phyloP scores from a whole-genome alignment of 2,113 vertebrate species.

The Siphamia tubifer region DNA sequence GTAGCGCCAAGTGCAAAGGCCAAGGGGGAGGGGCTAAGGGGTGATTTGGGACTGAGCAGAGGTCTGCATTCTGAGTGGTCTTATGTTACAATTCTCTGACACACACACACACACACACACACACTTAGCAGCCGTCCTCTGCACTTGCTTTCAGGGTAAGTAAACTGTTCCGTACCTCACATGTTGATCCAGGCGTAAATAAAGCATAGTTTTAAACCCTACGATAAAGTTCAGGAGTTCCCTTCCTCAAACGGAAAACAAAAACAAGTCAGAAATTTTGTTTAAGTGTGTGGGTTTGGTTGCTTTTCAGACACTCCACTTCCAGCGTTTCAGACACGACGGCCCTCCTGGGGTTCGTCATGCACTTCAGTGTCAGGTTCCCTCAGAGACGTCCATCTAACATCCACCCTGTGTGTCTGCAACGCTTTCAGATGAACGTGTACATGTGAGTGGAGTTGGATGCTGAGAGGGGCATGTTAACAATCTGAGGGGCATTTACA shows the following conservation, averaged over 20 bases:
- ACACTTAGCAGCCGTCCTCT: not conserved
- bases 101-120: no score
- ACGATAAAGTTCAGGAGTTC: conserved; percentile 12
- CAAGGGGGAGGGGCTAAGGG: no score
- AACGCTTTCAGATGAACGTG: conserved; percentile 5
- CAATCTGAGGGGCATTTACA: conserved; percentile 37
- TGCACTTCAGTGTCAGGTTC: conserved; percentile 50
- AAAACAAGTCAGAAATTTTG: conserved; percentile 3
- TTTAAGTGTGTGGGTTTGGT: conserved; percentile 18
- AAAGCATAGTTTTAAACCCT: conserved; percentile 19
- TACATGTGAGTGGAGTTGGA: conserved; percentile 9
- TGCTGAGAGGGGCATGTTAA: conserved; percentile 38
- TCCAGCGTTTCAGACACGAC: conserved; percentile 36
- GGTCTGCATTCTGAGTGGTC: no score
- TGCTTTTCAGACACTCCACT: conserved; percentile 12
- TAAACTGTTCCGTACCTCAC: conserved; percentile 3
- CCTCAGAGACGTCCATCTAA: conserved; percentile 25
- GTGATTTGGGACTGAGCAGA: not conserved
- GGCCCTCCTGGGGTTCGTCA: conserved; percentile 24
- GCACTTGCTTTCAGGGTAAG: not conserved
- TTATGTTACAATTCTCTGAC: no score
- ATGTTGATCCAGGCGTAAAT: conserved; percentile 13
- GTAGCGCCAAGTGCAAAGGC: no score
- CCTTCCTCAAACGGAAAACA: conserved; percentile 8
- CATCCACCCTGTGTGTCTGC: conserved; percentile 23